Evolutionary conservation across 2,888 invertebrate genomes (phyloP).

Genomic region (Microctonus aethiopoides): DNA sequence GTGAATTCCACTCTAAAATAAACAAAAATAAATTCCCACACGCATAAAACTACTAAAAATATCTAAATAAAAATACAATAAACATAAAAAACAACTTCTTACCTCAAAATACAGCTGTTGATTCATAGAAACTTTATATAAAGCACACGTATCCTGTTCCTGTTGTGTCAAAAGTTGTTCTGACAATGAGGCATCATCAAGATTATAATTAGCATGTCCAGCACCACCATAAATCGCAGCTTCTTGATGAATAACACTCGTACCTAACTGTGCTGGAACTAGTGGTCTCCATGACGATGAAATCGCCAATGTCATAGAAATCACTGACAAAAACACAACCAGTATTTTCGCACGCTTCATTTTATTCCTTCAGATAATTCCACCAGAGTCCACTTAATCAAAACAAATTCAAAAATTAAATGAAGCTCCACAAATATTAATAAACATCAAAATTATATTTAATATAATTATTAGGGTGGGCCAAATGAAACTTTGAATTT

Average conservation of each 20-base stretch:
- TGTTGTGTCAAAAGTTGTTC: conserved; percentile 48
- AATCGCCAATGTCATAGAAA: conserved; percentile 44
- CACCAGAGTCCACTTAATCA: not conserved
- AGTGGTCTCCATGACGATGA: conserved; percentile 58
- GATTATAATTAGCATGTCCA: conserved; percentile 41
- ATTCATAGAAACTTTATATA: conserved; percentile 77
- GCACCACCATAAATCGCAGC: conserved; percentile 46
- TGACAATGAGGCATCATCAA: conserved; percentile 42
- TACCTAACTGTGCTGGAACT: conserved; percentile 44
- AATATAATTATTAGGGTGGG: too few species aligned
- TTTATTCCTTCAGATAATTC: conserved; percentile 11
- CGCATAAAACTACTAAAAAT: too few species aligned
- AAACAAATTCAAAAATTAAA: not conserved
- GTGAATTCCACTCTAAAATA: too few species aligned
- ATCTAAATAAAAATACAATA: not conserved
- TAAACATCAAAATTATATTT: too few species aligned
- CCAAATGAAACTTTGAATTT: too few species aligned
- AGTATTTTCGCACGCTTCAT: conserved; percentile 36
- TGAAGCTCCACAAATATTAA: not conserved
- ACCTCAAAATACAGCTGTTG: conserved; percentile 74
- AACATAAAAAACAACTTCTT: conserved; percentile 25
- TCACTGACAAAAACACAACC: conserved; percentile 35
- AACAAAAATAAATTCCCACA: too few species aligned
- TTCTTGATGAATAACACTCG: conserved; percentile 55
- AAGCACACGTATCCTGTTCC: conserved; percentile 72